phyloP scores from a whole-genome alignment of 1,140 invertebrate genomes.

The Trypoxylus dichotomus region DNA sequence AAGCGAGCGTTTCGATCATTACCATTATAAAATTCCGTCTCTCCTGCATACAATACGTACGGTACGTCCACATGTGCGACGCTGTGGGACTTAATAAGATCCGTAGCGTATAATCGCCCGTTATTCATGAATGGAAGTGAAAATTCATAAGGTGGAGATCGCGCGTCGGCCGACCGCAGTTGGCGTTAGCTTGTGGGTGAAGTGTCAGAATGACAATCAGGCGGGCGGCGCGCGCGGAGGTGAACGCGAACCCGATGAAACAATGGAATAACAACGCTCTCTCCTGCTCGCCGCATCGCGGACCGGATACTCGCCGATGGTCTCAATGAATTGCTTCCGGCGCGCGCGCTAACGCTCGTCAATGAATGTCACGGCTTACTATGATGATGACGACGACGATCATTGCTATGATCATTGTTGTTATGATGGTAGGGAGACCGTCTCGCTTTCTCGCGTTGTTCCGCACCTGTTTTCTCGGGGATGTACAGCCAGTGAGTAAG shows the following conservation, averaged over 20 bases:
- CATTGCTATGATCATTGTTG: not conserved
- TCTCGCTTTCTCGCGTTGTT: not conserved
- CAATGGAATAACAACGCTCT: slow-evolving; percentile 13
- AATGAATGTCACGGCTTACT: slow-evolving; percentile 23
- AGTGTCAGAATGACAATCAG: slow-evolving; percentile 22
- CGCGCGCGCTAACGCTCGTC: slow-evolving; percentile 7
- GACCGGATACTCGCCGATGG: slow-evolving; percentile 16
- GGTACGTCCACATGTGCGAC: not conserved
- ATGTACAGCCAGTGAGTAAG: too few species aligned
- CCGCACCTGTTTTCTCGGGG: too few species aligned
- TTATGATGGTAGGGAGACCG: not conserved
- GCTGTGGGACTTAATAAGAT: slow-evolving; percentile 2
- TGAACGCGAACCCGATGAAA: not conserved
- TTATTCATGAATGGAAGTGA: slow-evolving; percentile 20
- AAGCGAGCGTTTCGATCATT: not conserved
- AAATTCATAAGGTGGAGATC: slow-evolving; percentile 1
- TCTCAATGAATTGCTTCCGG: slow-evolving; percentile 24
- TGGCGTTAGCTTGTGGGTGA: not conserved
- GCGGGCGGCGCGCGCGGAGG: not conserved
- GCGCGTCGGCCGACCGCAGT: not conserved
- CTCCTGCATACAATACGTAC: not conserved
- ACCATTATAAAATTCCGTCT: not conserved
- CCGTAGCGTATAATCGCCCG: not conserved
- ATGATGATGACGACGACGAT: not conserved
- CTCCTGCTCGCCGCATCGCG: not conserved